Percentiles rank a stretch among this genome's conserved stretches.
Evolutionary conservation across 2,113 vertebrate genomes (phyloP).

Genomic region (Nycticryphes semicollaris): DNA sequence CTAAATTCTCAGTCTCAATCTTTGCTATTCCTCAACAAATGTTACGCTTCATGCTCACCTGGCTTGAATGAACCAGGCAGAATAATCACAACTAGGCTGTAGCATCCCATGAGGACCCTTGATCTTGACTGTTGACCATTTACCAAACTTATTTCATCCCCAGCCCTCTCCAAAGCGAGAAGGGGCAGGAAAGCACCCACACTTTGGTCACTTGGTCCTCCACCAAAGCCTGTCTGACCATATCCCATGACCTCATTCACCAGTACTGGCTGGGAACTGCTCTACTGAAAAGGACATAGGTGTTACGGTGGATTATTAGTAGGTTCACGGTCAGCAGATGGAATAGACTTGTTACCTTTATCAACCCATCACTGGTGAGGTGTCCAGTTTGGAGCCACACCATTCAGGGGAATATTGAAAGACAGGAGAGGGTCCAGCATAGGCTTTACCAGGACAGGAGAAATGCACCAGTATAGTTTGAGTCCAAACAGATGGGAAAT

Average conservation of each 20-base stretch:
- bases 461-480: background rate
- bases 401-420: background rate
- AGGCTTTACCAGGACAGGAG: background rate
- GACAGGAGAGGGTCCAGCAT: background rate
- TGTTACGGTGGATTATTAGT: background rate
- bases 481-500: background rate
- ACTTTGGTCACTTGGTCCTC: background rate
- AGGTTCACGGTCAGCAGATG: background rate
- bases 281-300: background rate
- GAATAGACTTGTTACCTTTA: background rate
- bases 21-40: background rate
- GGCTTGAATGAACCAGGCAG: background rate
- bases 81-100: background rate
- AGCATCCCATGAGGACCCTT: background rate
- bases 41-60: background rate
- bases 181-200: background rate
- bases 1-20: background rate
- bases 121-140: background rate
- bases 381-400: background rate
- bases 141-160: background rate
- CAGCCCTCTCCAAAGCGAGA: background rate
- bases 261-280: background rate
- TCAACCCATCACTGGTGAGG: background rate
- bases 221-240: background rate
- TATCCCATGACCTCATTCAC: background rate